These are phyloP conservation scores for Saturnia pavonia DNA, from an alignment of 2,888 invertebrate genomes.

Conservation along the genomic window DNA sequence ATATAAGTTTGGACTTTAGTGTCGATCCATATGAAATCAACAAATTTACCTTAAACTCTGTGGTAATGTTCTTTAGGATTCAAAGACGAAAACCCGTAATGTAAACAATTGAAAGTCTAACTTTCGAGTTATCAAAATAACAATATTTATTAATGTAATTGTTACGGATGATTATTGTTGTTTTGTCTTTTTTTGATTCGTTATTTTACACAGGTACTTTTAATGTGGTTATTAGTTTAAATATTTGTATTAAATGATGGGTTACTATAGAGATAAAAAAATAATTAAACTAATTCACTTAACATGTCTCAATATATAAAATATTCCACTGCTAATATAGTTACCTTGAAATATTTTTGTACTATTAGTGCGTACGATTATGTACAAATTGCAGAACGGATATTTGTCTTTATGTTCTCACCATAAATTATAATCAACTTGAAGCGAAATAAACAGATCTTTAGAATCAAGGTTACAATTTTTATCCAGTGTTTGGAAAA, in stretches of 20 bases:
- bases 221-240: neutral
- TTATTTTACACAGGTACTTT: neutral
- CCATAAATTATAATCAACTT: neutral
- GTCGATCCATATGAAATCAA: too few species aligned
- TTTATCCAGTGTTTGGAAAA: neutral
- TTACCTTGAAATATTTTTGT: conserved; percentile 5
- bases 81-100: too few species aligned
- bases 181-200: neutral
- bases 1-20: too few species aligned
- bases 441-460: neutral
- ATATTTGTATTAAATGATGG: neutral
- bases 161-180: neutral
- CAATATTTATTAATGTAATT: too few species aligned
- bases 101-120: too few species aligned
- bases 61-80: too few species aligned
- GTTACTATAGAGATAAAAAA: neutral
- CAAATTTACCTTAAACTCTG: too few species aligned
- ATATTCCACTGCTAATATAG: conserved; percentile 1
- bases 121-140: too few species aligned
- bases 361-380: neutral
- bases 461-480: neutral
- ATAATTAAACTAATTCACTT: neutral
- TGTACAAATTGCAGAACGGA: neutral
- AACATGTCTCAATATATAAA: neutral
- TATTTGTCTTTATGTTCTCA: conserved; percentile 5